These are phyloP conservation scores for Accipiter cooperii DNA, from an alignment of 2,113 vertebrate species.

Conservation along the genomic window DNA sequence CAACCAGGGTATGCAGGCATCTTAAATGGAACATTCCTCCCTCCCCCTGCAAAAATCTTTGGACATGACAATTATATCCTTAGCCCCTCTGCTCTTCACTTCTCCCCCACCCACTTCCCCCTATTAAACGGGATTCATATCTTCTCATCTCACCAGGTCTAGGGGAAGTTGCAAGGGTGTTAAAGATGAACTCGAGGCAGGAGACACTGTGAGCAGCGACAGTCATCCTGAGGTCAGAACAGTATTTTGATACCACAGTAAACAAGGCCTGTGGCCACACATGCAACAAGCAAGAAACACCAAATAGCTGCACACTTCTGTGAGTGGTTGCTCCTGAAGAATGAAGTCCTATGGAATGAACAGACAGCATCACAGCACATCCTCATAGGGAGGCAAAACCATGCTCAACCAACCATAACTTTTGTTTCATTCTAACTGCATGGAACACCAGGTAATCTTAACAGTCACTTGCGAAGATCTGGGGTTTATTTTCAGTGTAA, in stretches of 20 bases:
- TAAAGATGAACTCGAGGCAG: rapidly evolving
- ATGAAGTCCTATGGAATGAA: rapidly evolving
- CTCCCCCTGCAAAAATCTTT: neutral
- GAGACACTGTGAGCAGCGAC: neutral
- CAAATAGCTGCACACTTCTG: neutral
- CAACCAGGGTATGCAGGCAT: neutral
- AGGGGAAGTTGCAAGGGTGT: neutral
- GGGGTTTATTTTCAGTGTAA: neutral
- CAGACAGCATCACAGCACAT: neutral
- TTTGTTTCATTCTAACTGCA: neutral
- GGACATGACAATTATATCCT: neutral
- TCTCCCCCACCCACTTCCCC: neutral
- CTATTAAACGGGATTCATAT: neutral
- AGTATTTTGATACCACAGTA: neutral
- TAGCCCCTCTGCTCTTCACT: neutral
- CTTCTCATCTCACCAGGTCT: neutral
- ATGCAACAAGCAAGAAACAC: neutral
- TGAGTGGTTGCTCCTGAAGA: neutral
- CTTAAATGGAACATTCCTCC: neutral
- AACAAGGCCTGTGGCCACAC: neutral
- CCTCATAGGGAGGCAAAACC: neutral
- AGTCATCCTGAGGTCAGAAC: neutral
- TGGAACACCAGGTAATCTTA: neutral
- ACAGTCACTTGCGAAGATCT: neutral
- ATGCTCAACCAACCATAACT: neutral